Conservation (phyloP, 2,888 invertebrate species). For the Junonia oenone region DNA sequence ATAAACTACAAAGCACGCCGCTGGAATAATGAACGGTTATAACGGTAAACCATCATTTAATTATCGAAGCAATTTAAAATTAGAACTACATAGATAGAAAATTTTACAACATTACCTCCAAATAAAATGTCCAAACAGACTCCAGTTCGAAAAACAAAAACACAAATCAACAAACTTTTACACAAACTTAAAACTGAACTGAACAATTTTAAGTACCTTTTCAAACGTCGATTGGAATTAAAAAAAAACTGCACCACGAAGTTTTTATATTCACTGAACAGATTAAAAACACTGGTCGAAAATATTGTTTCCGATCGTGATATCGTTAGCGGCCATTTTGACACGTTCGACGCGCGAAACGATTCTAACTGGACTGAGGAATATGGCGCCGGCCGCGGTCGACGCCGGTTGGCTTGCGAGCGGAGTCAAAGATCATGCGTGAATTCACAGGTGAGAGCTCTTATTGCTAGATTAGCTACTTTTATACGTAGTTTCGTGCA, state of each 20-base stretch:
- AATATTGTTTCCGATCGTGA: conserved; percentile 26
- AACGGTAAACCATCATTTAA: neutral
- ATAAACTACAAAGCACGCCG: neutral
- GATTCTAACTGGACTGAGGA: conserved; percentile 60
- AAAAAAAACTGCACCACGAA: conserved; percentile 3
- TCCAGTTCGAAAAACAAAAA: conserved; percentile 44
- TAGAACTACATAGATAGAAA: conserved; percentile 8
- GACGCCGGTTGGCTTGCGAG: conserved; percentile 35
- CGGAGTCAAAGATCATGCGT: conserved; percentile 55
- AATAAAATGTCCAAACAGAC: conserved; percentile 44
- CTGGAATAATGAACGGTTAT: neutral
- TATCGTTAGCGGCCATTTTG: conserved; percentile 28
- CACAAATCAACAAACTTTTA: conserved; percentile 25
- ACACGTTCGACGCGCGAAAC: conserved; percentile 40
- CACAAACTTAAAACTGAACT: conserved; percentile 20
- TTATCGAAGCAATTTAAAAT: neutral
- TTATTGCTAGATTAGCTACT: neutral
- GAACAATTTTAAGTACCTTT: neutral
- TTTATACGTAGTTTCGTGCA: neutral
- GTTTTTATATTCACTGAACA: conserved; percentile 12
- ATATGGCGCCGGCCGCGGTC: conserved; percentile 50
- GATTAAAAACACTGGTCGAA: conserved; percentile 11
- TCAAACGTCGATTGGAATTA: neutral
- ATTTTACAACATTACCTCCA: conserved; percentile 18
- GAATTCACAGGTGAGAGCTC: conserved; percentile 36